Conservation (phyloP, 2,888 invertebrate genomes). For the Digitonthophagus gazella region DNA sequence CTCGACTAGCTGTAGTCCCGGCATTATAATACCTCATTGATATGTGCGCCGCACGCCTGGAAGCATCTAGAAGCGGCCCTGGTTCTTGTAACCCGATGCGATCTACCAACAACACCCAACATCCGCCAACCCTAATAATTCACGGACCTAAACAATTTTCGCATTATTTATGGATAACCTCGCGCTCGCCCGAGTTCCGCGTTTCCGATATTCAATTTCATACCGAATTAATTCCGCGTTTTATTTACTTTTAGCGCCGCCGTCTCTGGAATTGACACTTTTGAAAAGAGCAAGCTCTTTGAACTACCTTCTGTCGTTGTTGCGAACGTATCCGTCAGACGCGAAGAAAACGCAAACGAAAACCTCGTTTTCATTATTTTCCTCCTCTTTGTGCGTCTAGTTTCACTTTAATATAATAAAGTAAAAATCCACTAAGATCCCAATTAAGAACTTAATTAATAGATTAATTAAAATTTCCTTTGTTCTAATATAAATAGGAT, state of each 20-base stretch:
- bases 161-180: not conserved
- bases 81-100: slow-evolving; percentile 5
- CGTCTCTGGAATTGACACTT: not conserved
- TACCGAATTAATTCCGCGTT: not conserved
- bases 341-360: not conserved
- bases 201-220: not conserved
- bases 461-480: not conserved
- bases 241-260: not conserved
- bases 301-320: not conserved
- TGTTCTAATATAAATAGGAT: too few relatives aligned
- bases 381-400: not conserved
- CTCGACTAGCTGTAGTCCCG: slow-evolving; percentile 28
- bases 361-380: not conserved
- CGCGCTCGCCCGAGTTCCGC: not conserved
- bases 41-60: slow-evolving; percentile 38
- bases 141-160: slow-evolving; percentile 4
- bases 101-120: slow-evolving; percentile 7
- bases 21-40: slow-evolving; percentile 39
- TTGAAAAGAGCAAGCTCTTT: not conserved
- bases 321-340: too few relatives aligned
- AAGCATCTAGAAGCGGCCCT: slow-evolving; percentile 25
- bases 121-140: slow-evolving; percentile 9
- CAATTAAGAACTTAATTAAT: not conserved
- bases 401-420: not conserved
- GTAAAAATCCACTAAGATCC: not conserved